These are phyloP conservation scores for Typhlichthys eigenmanni DNA, from an alignment of 2,797 vertebrate genomes.

Conservation along the genomic window DNA sequence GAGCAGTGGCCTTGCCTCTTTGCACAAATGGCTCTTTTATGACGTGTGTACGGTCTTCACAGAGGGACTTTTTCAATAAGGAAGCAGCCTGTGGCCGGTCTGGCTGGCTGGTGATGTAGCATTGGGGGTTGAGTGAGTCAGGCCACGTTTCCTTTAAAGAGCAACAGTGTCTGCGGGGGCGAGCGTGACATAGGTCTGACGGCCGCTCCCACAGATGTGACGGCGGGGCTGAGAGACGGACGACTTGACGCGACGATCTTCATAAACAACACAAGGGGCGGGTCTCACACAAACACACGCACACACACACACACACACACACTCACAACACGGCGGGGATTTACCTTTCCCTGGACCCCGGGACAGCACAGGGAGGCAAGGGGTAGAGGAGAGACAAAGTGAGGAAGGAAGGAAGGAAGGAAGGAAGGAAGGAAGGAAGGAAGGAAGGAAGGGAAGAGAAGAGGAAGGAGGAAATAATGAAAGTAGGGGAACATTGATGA, in stretches of 20 bases:
- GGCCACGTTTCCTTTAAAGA: slow-evolving; percentile 33
- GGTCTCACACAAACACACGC: slow-evolving; percentile 18
- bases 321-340: slow-evolving; percentile 8
- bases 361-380: slow-evolving; percentile 36
- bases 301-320: slow-evolving; percentile 13
- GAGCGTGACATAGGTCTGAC: slow-evolving; percentile 37
- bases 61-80: slow-evolving; percentile 48
- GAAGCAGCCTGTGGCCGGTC: slow-evolving; percentile 48
- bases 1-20: slow-evolving; percentile 58
- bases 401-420: not conserved
- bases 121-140: slow-evolving; percentile 35
- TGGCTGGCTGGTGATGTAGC: slow-evolving; percentile 53
- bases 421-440: not conserved
- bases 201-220: slow-evolving; percentile 36
- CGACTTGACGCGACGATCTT: slow-evolving; percentile 27
- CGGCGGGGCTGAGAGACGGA: slow-evolving; percentile 2
- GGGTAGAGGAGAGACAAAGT: not conserved
- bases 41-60: slow-evolving; percentile 42
- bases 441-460: not conserved
- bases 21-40: slow-evolving; percentile 65
- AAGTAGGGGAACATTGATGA: not conserved
- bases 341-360: slow-evolving; percentile 77
- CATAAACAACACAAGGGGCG: slow-evolving; percentile 30
- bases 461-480: slow-evolving; percentile 6
- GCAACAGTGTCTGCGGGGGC: slow-evolving; percentile 37